Evolutionary conservation across 1,140 invertebrate genomes (phyloP).

Genomic region (Zaprionus gabonicus): DNA sequence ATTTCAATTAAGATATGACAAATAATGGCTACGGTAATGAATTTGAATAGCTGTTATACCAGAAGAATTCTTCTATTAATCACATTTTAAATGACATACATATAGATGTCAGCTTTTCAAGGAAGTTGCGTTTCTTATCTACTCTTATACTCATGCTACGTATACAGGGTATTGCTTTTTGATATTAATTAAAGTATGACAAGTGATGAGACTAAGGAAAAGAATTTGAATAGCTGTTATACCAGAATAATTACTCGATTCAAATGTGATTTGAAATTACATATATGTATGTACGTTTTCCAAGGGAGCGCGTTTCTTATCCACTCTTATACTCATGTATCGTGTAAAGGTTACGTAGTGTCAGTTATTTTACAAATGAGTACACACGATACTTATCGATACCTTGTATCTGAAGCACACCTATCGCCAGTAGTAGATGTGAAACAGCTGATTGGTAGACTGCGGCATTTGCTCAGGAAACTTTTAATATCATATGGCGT

Average conservation of each 20-base stretch:
- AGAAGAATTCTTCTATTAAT: too few species aligned
- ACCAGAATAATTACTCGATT: too few species aligned
- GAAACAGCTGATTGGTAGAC: conserved; percentile 35
- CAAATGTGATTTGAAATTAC: too few species aligned
- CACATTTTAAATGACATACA: too few species aligned
- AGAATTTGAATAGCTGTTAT: background rate
- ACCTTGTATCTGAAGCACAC: background rate
- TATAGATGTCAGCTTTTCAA: too few species aligned
- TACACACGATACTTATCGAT: conserved; percentile 4
- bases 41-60: background rate
- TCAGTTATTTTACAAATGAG: background rate
- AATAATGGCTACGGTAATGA: background rate
- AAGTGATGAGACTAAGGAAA: background rate
- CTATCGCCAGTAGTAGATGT: background rate
- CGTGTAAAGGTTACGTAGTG: background rate
- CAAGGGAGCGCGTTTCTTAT: background rate
- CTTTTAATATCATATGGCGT: conserved; percentile 37
- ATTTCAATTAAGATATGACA: background rate
- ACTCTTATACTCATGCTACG: background rate
- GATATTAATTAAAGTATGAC: background rate
- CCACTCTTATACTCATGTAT: background rate
- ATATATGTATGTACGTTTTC: too few species aligned
- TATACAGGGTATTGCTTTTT: background rate
- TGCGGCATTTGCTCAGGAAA: conserved; percentile 8
- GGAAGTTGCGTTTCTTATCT: background rate